Conservation (phyloP, 2,888 invertebrate species). For the Choristoneura rosaceana region DNA sequence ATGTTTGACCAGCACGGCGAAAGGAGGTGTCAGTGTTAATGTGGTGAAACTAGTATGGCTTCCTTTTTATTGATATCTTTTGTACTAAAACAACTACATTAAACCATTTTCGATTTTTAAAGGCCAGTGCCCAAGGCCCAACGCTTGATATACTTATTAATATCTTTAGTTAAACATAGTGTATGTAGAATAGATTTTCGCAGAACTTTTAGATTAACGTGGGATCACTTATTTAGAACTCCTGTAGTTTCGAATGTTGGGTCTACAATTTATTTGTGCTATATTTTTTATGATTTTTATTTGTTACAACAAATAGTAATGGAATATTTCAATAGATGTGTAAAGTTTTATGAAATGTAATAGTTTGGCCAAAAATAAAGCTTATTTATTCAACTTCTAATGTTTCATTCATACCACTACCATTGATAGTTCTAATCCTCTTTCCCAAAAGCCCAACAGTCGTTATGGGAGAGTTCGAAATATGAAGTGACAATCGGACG, state of each 20-base stretch:
- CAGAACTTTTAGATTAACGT: slow-evolving; percentile 19
- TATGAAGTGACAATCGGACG: too few species aligned
- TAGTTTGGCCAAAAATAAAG: slow-evolving; percentile 85
- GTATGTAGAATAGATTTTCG: slow-evolving; percentile 20
- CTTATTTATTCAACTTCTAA: slow-evolving; percentile 78
- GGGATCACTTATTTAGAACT: slow-evolving; percentile 21
- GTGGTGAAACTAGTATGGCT: slow-evolving; percentile 45
- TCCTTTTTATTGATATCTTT: slow-evolving; percentile 55
- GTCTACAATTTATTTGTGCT: slow-evolving; percentile 48
- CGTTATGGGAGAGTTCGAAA: too few species aligned
- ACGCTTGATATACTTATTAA: slow-evolving; percentile 30
- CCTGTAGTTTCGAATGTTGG: slow-evolving; percentile 30
- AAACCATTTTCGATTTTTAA: background rate
- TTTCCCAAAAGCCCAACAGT: too few species aligned
- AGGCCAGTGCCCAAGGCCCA: slow-evolving; percentile 19
- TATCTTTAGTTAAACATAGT: slow-evolving; percentile 24
- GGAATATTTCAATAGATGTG: slow-evolving; percentile 64
- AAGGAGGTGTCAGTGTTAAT: background rate
- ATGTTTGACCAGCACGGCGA: background rate
- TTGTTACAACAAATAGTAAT: slow-evolving; percentile 56
- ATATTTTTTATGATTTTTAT: slow-evolving; percentile 58
- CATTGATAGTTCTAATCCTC: too few species aligned
- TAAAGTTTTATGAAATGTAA: slow-evolving; percentile 78
- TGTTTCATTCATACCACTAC: slow-evolving; percentile 44
- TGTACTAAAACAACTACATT: slow-evolving; percentile 43